Percentiles rank a stretch among this genome's conserved stretches.
Conservation (phyloP, 2,888 invertebrate genomes). For the Priocnemis perturbator region DNA sequence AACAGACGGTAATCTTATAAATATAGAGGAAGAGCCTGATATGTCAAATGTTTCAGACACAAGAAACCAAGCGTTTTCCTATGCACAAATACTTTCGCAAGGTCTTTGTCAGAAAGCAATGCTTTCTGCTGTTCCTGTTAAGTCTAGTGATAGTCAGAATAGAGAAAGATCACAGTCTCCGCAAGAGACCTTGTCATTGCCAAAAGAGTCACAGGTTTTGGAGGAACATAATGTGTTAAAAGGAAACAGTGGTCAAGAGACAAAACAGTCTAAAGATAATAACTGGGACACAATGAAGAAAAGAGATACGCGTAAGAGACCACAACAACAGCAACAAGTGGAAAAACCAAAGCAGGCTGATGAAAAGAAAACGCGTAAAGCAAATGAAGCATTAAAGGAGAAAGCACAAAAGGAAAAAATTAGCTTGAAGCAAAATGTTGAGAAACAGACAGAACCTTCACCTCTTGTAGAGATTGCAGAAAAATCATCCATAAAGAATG, state of each 20-base stretch:
- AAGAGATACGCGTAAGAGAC: slow-evolving; percentile 51
- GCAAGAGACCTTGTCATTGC: slow-evolving; percentile 21
- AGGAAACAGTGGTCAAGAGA: slow-evolving; percentile 26
- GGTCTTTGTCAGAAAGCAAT: slow-evolving; percentile 76
- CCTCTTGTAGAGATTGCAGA: slow-evolving; percentile 14
- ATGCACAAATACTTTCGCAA: slow-evolving; percentile 84
- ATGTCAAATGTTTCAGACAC: slow-evolving; percentile 39
- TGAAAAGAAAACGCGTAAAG: slow-evolving; percentile 12
- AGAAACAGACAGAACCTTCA: not conserved
- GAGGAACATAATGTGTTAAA: slow-evolving; percentile 20
- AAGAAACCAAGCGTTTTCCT: slow-evolving; percentile 76
- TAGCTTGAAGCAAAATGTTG: not conserved
- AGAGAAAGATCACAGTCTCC: slow-evolving; percentile 54
- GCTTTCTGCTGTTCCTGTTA: slow-evolving; percentile 63
- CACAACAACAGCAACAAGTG: slow-evolving; percentile 37
- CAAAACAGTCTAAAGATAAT: slow-evolving; percentile 41
- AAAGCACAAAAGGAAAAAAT: not conserved
- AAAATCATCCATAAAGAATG: slow-evolving; percentile 12
- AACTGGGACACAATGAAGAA: slow-evolving; percentile 61
- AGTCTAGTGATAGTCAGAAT: slow-evolving; percentile 16
- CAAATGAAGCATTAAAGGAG: not conserved
- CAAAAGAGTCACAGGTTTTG: slow-evolving; percentile 27
- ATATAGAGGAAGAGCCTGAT: slow-evolving; percentile 4
- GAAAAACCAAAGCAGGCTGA: slow-evolving; percentile 28
- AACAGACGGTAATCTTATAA: not conserved